These are phyloP conservation scores for Charina bottae DNA, from an alignment of 2,113 vertebrate species.

Conservation along the genomic window DNA sequence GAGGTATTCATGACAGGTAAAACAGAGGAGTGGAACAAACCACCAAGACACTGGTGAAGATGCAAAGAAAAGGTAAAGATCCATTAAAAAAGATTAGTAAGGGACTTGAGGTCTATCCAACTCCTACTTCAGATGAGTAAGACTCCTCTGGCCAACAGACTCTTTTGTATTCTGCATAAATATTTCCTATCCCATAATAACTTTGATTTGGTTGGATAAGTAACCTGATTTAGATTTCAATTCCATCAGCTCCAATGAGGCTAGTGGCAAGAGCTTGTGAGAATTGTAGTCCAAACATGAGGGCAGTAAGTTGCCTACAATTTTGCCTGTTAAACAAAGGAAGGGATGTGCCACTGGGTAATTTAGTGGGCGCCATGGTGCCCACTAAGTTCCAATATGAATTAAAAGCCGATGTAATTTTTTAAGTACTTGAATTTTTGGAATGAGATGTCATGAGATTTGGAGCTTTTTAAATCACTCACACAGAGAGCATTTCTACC, in stretches of 20 bases:
- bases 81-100: not conserved
- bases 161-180: no score
- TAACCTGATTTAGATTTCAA: not conserved
- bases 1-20: not conserved
- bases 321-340: not conserved
- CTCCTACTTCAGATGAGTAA: not conserved
- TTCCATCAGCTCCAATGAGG: not conserved
- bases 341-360: not conserved
- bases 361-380: not conserved
- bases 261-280: not conserved
- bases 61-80: not conserved
- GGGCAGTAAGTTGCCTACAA: not conserved
- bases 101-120: not conserved
- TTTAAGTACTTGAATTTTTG: not conserved
- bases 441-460: not conserved
- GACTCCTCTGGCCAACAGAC: no score
- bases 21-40: not conserved
- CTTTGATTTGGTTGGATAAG: not conserved
- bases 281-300: not conserved
- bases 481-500: not conserved
- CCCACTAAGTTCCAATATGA: not conserved
- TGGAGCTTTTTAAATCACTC: not conserved
- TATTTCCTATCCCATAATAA: not conserved
- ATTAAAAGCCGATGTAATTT: not conserved
- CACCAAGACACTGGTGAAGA: not conserved